Conservation (phyloP, 2,888 invertebrate species). For the Clistopyga incitator region DNA sequence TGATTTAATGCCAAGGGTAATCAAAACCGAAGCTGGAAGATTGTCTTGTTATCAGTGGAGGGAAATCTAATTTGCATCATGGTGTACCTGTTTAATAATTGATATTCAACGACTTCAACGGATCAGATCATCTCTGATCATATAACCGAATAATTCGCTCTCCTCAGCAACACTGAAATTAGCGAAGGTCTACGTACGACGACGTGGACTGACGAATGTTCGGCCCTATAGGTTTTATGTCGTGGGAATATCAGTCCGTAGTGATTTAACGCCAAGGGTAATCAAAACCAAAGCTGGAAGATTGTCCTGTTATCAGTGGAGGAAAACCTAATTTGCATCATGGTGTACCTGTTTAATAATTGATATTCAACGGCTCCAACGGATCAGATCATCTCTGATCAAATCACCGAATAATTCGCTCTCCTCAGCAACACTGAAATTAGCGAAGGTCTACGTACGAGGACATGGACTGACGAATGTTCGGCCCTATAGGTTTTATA, state of each 20-base stretch:
- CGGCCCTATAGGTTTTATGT: too few relatives aligned
- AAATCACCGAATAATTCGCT: too few relatives aligned
- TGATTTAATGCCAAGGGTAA: constrained; percentile 34
- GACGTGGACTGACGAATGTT: background rate
- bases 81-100: too few relatives aligned
- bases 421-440: too few relatives aligned
- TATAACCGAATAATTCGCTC: constrained; percentile 13
- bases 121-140: constrained; percentile 11
- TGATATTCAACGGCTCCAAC: too few relatives aligned
- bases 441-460: too few relatives aligned
- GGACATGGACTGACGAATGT: too few relatives aligned
- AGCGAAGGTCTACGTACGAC: background rate
- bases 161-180: background rate
- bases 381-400: too few relatives aligned
- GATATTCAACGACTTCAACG: background rate
- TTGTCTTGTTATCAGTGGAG: constrained; percentile 36
- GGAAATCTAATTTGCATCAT: constrained; percentile 41
- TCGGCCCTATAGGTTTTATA: too few relatives aligned
- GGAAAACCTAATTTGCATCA: constrained; percentile 39
- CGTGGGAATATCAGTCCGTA: too few relatives aligned
- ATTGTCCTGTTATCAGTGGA: constrained; percentile 38
- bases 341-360: too few relatives aligned
- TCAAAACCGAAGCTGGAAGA: constrained; percentile 19
- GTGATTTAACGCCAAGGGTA: constrained; percentile 28
- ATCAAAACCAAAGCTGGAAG: constrained; percentile 19